Percentiles rank a stretch among this genome's conserved stretches.
These are phyloP conservation scores for Agelastica alni DNA, from an alignment of 2,888 invertebrate genomes.

Conservation along the genomic window DNA sequence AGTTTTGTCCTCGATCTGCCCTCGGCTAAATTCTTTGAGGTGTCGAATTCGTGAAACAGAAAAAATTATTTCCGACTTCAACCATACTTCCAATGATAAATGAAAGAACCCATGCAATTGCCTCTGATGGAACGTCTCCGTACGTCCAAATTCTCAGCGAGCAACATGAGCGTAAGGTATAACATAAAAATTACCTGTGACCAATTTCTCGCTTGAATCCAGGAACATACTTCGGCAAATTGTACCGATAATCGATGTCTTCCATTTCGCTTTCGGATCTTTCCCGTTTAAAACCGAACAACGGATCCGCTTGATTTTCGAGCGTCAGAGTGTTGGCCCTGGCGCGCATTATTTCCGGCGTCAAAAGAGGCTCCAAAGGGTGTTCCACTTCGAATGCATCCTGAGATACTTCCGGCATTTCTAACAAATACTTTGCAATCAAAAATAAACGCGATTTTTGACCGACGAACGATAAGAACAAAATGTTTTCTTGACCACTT, in stretches of 20 bases:
- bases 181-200: slow-evolving; percentile 64
- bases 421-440: slow-evolving; percentile 1
- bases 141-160: too few relatives aligned
- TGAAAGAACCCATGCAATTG: not conserved
- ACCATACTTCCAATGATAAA: not conserved
- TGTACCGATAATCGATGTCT: slow-evolving; percentile 16
- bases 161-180: too few relatives aligned
- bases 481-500: slow-evolving; percentile 5
- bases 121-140: too few relatives aligned
- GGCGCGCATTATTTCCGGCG: slow-evolving; percentile 62
- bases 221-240: not conserved
- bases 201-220: slow-evolving; percentile 59
- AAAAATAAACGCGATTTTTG: not conserved
- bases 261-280: slow-evolving; percentile 29
- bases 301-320: slow-evolving; percentile 29
- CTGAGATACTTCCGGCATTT: slow-evolving; percentile 63
- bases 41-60: too few relatives aligned
- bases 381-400: slow-evolving; percentile 62
- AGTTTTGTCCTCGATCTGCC: too few relatives aligned
- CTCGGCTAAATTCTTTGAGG: too few relatives aligned
- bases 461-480: not conserved
- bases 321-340: slow-evolving; percentile 57
- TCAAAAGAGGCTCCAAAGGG: slow-evolving; percentile 60
- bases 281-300: slow-evolving; percentile 17
- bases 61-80: too few relatives aligned